phyloP scores from a whole-genome alignment of 2,888 invertebrate genomes.

The Stomorhina lunata region DNA sequence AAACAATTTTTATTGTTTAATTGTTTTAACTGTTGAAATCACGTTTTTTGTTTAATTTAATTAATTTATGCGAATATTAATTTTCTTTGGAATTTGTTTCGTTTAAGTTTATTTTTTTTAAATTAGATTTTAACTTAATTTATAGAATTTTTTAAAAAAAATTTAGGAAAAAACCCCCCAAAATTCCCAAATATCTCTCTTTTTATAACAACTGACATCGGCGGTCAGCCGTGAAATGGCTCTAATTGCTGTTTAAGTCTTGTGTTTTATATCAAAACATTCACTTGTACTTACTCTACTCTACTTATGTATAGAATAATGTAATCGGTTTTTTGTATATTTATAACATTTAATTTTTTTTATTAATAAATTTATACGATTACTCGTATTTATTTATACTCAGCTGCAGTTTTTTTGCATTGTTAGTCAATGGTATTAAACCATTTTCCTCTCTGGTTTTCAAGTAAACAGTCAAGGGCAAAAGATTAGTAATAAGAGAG shows the following conservation, averaged over 20 bases:
- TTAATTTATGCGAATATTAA: neutral
- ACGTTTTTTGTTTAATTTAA: constrained; percentile 11
- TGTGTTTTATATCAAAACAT: constrained; percentile 58
- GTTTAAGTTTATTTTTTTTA: constrained; percentile 3
- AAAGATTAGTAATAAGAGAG: neutral
- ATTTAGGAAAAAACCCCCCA: neutral
- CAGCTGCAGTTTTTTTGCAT: constrained; percentile 33
- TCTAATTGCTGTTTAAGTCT: constrained; percentile 52
- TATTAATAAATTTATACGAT: constrained; percentile 43
- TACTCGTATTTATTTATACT: constrained; percentile 49
- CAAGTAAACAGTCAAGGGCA: constrained; percentile 28
- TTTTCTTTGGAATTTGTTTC: constrained; percentile 45
- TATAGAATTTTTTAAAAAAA: constrained; percentile 3
- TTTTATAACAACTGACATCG: constrained; percentile 45
- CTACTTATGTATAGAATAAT: constrained; percentile 26
- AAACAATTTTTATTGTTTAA: neutral
- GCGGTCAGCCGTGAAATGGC: constrained; percentile 57
- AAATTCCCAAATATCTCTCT: constrained; percentile 19
- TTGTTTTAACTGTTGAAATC: neutral
- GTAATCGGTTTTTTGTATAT: constrained; percentile 29
- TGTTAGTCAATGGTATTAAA: constrained; percentile 51
- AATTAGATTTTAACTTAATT: no score
- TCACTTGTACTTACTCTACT: no score
- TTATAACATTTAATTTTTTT: neutral
- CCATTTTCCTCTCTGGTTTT: constrained; percentile 47